Evolutionary conservation across 2,797 vertebrate species (phyloP).

Genomic region (Threskiornis aethiopicus): DNA sequence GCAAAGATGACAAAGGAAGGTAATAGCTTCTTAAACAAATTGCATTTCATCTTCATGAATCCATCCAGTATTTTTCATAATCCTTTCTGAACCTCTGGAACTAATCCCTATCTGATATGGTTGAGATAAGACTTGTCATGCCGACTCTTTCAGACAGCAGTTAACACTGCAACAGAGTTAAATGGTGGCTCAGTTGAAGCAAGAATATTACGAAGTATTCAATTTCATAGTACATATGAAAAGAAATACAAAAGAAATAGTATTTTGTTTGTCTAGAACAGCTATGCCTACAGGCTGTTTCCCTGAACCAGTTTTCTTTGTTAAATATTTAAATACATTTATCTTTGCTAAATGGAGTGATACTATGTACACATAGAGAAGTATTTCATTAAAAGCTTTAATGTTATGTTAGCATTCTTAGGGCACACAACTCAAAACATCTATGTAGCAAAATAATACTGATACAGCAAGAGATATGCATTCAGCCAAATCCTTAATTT

Average conservation of each 20-base stretch:
- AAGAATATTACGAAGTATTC: neutral
- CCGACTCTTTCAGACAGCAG: neutral
- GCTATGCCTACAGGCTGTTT: neutral
- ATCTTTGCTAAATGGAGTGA: neutral
- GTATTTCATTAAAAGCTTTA: neutral
- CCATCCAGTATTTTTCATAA: neutral
- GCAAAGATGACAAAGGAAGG: slow-evolving; percentile 91
- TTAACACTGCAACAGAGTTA: neutral
- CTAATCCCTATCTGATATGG: neutral
- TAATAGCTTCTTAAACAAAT: slow-evolving; percentile 42
- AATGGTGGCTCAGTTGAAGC: neutral
- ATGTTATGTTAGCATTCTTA: neutral
- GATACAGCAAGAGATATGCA: neutral
- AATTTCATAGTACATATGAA: neutral
- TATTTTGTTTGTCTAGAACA: neutral
- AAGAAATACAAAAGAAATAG: neutral
- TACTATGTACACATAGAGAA: neutral
- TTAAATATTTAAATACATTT: neutral
- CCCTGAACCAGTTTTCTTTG: neutral
- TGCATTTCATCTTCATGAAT: neutral
- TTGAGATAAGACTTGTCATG: neutral
- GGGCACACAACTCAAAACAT: neutral
- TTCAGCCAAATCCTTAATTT: neutral
- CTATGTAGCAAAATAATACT: neutral
- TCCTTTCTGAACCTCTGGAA: neutral